Base-by-base conservation (phyloP, 2,888 invertebrate genomes). In the Acanthosepion pharaonis region DNA sequence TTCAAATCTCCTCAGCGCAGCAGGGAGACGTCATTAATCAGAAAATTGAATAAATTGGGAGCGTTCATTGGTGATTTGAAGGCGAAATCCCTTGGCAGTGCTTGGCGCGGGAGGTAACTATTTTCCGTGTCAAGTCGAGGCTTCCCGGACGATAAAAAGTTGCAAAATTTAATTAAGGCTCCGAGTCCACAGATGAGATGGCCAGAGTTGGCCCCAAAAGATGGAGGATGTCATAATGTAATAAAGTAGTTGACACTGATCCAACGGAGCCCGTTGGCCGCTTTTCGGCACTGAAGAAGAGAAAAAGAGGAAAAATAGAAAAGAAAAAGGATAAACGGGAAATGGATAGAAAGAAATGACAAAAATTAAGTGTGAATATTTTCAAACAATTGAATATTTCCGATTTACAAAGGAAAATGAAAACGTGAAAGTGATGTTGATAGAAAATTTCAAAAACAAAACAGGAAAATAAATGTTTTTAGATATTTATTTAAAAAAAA, bases 21-120 rank as follows among this genome's bases (percentile, higher is more conserved):
- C 78, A 33, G 78, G 78, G 78, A 78, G 78, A 78, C 78, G n/a
- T 78, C 78, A 78, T 78, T 78, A 78, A 78, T 78, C 78, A 78
- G 78, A 78, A 78, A 78, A 78, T 78, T 78, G 78, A 78, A 78
- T 78, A 78, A 78, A 78, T 78, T 78, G 78, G 78, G 15, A 78
- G 33, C 78, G 78, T 33, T 78, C 78, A 78, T 78, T 78, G 78
- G 78, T 78, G n/a, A 78, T 78, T 78, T 33, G 78, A 6, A 78
- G n/a, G 33, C n/a, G 11, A 33, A 78, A 8, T 78, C 78, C n/a
- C 78, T n/a, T 78, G 78, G n/a, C 18, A 78, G 33, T n/a, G 18
- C 11, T n/a, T n/a, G 78, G 78, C 11, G 78, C 4, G 78, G 78
- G 15, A 33, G n/a, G n/a, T 33, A 78, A 15, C 15, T 11, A 78